phyloP scores from a whole-genome alignment of 2,888 invertebrate species.

The Pachymerium ferrugineum region DNA sequence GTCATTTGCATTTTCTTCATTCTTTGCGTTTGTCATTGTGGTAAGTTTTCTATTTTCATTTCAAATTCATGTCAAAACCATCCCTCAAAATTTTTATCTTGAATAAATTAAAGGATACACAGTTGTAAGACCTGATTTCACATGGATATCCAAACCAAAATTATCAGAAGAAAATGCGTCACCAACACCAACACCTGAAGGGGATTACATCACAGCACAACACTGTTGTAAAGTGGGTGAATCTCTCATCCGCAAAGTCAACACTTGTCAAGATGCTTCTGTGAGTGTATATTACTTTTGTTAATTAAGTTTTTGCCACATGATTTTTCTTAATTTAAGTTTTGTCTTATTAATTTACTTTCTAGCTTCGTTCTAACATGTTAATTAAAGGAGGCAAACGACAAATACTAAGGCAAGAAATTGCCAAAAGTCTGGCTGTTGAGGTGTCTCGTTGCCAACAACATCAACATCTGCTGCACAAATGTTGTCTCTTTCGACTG shows the following conservation, averaged over 20 bases:
- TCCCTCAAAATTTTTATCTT: too few relatives aligned
- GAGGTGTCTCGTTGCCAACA: background rate
- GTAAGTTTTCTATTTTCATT: too few relatives aligned
- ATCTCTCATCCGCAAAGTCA: background rate
- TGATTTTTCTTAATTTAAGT: too few relatives aligned
- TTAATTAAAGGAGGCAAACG: conserved; percentile 6
- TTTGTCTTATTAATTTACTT: background rate
- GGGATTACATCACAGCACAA: background rate
- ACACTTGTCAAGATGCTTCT: background rate
- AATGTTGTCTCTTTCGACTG: background rate
- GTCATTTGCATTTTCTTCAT: too few relatives aligned
- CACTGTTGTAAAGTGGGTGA: conserved; percentile 22
- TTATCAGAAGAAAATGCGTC: too few relatives aligned
- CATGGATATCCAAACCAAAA: too few relatives aligned
- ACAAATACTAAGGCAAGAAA: background rate
- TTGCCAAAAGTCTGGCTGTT: background rate
- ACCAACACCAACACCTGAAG: background rate
- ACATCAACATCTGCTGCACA: background rate
- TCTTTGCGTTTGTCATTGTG: too few relatives aligned
- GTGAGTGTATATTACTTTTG: background rate
- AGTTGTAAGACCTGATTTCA: too few relatives aligned
- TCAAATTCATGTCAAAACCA: too few relatives aligned
- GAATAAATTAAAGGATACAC: too few relatives aligned
- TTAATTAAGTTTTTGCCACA: background rate
- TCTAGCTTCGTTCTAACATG: background rate